Base-by-base conservation (phyloP, 2,888 invertebrate species). In the Sinentomon sp. region DNA sequence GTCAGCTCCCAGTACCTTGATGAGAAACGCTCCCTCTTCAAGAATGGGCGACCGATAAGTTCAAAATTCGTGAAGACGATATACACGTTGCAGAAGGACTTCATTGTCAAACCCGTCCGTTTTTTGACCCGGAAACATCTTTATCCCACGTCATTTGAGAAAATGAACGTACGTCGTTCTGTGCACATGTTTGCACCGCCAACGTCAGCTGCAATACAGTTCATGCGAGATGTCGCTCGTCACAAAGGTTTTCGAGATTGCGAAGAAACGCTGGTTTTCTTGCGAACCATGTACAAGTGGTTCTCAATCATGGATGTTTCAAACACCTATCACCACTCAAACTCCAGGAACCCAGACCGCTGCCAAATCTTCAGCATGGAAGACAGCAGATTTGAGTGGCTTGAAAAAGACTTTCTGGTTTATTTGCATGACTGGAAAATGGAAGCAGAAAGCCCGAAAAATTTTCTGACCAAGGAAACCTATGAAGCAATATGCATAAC, bases 161-260 rank as follows among this genome's bases (percentile, higher is more conserved):
- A 39, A 28, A 39, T 37, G 39, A 38, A 36, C 20, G 38, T 39
- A 1, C 28, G 34, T n/a, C 17, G 38, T 18, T 37, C 39, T 7
- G 14, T 36, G 3, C 30, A 32, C 22, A 23, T 36, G 5, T 39
- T 39, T 32, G 37, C 39, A 2, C 10, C 38, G 5, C 12, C 37
- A 27, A 26, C 37, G 5, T 33, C 29, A 3, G 27, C 36, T 10
- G 34, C 35, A 3, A n/a, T 37, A 6, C 21, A 32, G 28, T 30
- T 37, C 17, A 10, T 7, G 22, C 7, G 7, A 9, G 22, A 21
- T 9, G 22, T 7, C 22, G 7, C 10, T 21, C n/a, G 32, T 2
- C 3, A 32, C 6, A 5, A n/a, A n/a, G n/a, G 35, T 13, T 35
- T 32, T 13, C 6, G 18, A 20, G 22, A 35, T 16, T 16, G 34